These are phyloP conservation scores for Oryzias woworae DNA, from an alignment of 2,113 vertebrate genomes.

Conservation along the genomic window DNA sequence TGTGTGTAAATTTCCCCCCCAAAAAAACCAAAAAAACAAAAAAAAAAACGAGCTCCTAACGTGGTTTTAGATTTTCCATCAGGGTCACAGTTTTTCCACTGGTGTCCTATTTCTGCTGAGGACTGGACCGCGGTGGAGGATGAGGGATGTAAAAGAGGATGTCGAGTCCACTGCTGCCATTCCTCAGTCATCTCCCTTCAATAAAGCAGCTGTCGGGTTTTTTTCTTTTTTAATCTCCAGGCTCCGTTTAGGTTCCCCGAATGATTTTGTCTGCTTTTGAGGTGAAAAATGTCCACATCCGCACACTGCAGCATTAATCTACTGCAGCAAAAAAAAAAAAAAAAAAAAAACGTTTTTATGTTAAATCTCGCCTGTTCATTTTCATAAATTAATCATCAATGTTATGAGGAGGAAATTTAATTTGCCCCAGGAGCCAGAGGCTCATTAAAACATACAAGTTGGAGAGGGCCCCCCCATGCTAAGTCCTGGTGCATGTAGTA, in stretches of 20 bases:
- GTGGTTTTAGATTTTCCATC: constrained; percentile 27
- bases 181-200: constrained; percentile 43
- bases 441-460: constrained; percentile 65
- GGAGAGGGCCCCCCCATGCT: constrained; percentile 19
- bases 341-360: background rate
- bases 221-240: constrained; percentile 25
- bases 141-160: constrained; percentile 33
- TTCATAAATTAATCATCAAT: constrained; percentile 44
- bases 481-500: constrained; percentile 14
- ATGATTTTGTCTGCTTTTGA: constrained; percentile 55
- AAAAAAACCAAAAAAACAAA: background rate
- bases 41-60: background rate
- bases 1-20: background rate
- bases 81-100: constrained; percentile 8
- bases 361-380: constrained; percentile 15
- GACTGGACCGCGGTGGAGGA: background rate
- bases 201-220: constrained; percentile 62
- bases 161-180: constrained; percentile 22
- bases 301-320: background rate
- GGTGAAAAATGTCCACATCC: constrained; percentile 12
- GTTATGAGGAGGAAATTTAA: constrained; percentile 47
- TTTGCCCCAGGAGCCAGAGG: constrained; percentile 40
- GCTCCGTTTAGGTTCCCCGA: constrained; percentile 53
- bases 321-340: background rate
- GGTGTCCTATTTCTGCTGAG: constrained; percentile 3